Base-by-base conservation (phyloP, 2,797 vertebrate genomes). In the Dryobates pubescens region DNA sequence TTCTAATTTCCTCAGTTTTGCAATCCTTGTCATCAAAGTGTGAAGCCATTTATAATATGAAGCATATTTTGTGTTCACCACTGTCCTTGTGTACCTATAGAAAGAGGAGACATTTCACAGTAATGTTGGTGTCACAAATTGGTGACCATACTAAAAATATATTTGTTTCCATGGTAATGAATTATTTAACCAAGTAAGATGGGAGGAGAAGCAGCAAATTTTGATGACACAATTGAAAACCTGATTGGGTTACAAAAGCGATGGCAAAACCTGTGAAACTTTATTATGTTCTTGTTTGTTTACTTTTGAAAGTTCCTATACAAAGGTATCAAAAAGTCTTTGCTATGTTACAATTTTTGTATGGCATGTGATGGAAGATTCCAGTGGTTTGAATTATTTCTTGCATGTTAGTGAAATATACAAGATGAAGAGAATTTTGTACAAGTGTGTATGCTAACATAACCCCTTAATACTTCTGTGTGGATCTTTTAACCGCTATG, bases 101-200 rank as follows among this genome's bases (percentile, higher is more conserved):
- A 30, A 57, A 16, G 16, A 61, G 32, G 20, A 77, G 72, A 64
- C 9, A 7, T 81, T 79, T 88, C 32, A 14, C 6, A 0, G 36
- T 51, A 24, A n/a, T 38, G 67, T 12, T 0, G 0, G 12, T 62
- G 75, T 43, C 78, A 82, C 54, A 51, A 7, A 57, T 59, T 56
- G 51, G 30, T 73, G 74, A 29, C 71, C 18, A 0, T 10, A 56
- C 24, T 43, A 88, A 75, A n/a, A 77, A 74, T 74, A 9, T 17
- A 9, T 76, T 82, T 72, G 69, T 94, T 95, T 63, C 95, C 83
- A 75, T 27, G 51, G 88, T 32, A 75, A 91, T 86, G 72, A 77
- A 91, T 94, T 80, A 81, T 77, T 94, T 90, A 84, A 75, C 59
- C 17, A 61, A 27, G 71, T 51, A 70, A 67, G 11, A 7, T 16